phyloP scores from a whole-genome alignment of 2,888 invertebrate species.

The Vanessa cardui region DNA sequence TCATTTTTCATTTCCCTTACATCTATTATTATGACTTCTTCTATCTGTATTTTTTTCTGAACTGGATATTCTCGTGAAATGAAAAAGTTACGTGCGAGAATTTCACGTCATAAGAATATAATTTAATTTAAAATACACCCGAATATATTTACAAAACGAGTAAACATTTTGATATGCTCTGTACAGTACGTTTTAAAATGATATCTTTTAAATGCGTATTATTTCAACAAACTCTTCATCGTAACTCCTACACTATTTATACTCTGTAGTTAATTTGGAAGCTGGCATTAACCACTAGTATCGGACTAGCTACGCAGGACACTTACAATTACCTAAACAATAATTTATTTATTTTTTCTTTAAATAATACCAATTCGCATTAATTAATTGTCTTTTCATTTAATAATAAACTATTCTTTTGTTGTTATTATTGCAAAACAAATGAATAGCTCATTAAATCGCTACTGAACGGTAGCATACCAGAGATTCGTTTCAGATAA shows the following conservation, averaged over 20 bases:
- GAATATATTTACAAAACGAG: constrained; percentile 74
- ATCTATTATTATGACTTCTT: constrained; percentile 7
- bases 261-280: constrained; percentile 41
- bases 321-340: constrained; percentile 29
- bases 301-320: constrained; percentile 56
- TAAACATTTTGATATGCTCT: constrained; percentile 71
- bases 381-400: constrained; percentile 33
- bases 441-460: constrained; percentile 9
- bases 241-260: constrained; percentile 32
- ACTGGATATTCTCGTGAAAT: not conserved
- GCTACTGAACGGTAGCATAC: constrained; percentile 21
- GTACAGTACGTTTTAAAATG: constrained; percentile 63
- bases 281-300: constrained; percentile 49
- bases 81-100: not conserved
- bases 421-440: constrained; percentile 10
- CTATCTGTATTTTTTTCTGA: not conserved
- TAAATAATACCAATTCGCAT: constrained; percentile 24
- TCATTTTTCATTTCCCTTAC: constrained; percentile 14
- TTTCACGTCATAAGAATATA: constrained; percentile 33
- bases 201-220: constrained; percentile 57
- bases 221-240: constrained; percentile 24
- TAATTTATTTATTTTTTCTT: constrained; percentile 15
- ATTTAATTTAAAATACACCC: constrained; percentile 54
- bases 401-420: constrained; percentile 16
- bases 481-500: constrained; percentile 23